These are phyloP conservation scores for Eutolmus rufibarbis DNA, from an alignment of 2,888 invertebrate species.

Conservation along the genomic window DNA sequence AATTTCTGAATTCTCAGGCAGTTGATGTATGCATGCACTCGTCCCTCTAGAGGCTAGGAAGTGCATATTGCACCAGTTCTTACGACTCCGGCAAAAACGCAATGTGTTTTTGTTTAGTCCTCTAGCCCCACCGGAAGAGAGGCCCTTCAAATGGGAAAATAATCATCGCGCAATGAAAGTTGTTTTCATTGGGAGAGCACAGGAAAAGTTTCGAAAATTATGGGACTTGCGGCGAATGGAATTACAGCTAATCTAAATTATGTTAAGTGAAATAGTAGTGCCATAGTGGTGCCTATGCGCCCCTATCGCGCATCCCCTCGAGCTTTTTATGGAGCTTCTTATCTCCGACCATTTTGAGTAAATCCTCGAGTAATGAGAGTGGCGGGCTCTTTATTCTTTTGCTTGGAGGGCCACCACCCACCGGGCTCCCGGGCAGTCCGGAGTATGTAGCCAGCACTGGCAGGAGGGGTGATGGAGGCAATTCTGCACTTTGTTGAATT, in stretches of 20 bases:
- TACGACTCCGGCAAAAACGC: not conserved
- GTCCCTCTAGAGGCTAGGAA: not conserved
- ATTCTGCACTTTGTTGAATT: constrained; percentile 13
- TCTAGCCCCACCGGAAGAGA: not conserved
- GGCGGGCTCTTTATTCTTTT: not conserved
- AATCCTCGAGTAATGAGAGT: not conserved
- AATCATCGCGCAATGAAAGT: constrained; percentile 34
- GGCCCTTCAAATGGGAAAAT: constrained; percentile 25
- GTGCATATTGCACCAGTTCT: not conserved
- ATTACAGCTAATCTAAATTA: constrained; percentile 31
- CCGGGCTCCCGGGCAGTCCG: too few species aligned
- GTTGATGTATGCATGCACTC: constrained; percentile 5
- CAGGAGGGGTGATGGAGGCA: not conserved
- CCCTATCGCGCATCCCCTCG: not conserved
- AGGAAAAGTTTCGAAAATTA: constrained; percentile 34
- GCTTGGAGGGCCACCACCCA: not conserved
- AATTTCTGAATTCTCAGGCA: constrained; percentile 24
- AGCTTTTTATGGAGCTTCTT: constrained; percentile 7
- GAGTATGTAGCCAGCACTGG: not conserved
- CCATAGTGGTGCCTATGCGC: not conserved
- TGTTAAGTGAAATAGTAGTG: constrained; percentile 29
- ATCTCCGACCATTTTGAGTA: not conserved
- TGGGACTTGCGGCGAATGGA: constrained; percentile 28
- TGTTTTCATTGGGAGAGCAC: constrained; percentile 27
- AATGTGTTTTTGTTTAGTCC: constrained; percentile 3